These are phyloP conservation scores for Lepidochitona cinerea DNA, from an alignment of 2,888 invertebrate species.

Conservation along the genomic window DNA sequence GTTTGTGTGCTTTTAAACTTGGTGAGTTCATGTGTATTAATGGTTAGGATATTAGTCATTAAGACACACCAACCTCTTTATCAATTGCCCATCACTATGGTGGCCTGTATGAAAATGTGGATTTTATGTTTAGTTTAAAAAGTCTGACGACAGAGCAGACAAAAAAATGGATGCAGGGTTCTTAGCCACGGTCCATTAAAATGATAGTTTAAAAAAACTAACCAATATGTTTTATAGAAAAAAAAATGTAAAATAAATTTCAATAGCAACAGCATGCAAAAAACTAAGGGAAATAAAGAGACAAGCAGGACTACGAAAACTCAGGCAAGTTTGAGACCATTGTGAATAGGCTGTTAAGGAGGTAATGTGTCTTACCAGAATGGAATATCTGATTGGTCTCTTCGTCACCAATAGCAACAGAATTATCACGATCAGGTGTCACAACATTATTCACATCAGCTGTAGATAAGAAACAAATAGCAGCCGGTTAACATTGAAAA, in stretches of 20 bases:
- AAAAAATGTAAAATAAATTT: background rate
- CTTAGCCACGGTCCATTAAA: no score
- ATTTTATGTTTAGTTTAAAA: background rate
- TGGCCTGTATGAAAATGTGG: no score
- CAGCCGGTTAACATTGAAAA: background rate
- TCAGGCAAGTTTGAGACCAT: background rate
- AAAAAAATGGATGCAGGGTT: no score
- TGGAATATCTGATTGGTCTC: background rate
- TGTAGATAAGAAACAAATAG: background rate
- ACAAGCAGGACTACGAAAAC: background rate
- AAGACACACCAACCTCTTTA: no score
- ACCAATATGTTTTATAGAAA: no score
- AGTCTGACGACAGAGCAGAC: background rate
- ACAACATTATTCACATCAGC: constrained; percentile 4
- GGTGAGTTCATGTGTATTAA: no score
- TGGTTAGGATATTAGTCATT: no score
- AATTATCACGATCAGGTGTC: background rate
- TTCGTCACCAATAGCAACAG: background rate
- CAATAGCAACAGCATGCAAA: background rate
- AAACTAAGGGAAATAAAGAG: background rate
- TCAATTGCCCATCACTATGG: no score
- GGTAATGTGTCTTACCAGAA: background rate
- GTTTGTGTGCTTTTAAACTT: no score
- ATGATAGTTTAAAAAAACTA: no score
- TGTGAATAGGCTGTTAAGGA: background rate